Base-by-base conservation (phyloP, 2,113 vertebrate species). In the Rafetus swinhoei region DNA sequence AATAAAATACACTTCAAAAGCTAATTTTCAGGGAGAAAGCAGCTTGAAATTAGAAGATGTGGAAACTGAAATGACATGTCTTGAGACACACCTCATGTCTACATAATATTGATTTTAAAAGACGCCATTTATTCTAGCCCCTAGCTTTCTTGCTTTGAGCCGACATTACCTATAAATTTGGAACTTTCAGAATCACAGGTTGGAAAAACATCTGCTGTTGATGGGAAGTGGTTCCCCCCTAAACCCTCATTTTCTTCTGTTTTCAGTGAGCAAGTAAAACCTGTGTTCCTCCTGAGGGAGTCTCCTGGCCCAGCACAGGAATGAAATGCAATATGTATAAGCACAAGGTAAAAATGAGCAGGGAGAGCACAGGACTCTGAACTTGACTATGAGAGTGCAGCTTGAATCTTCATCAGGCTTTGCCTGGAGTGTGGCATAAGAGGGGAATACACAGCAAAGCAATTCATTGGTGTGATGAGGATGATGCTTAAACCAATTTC, bases 71-170 rank as follows among this genome's bases (percentile, higher is more conserved):
- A 79, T 65, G n/a, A 1, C 29, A 86, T 15, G 53, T 86, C 95
- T 86, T 84, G 69, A 65, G 94, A 82, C 11, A 87, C 4, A 7
- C 14, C 8, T 92, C 18, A 7, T 79, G 69, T 62, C 9, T 7
- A 29, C 85, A 95, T 22, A 1, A 0, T 55, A 88, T 79, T 77
- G 39, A 16, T 86, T 85, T 93, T 79, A 79, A 92, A 95, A 89
- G 24, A 88, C 86, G 88, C 29, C 9, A 86, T 50, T 50, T 95
- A 32, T 92, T 96, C 95, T 74, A 90, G 39, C 39, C 35, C 27
- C 91, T 4, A 59, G 84, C 89, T 11, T 85, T 45, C 29, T 74
- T 62, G 14, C 32, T 95, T 84, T 91, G 57, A 91, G 89, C 9
- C 13, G 74, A 2, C 52, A 92, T 56, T 52, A 88, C 22, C 11